Evolutionary conservation across 2,113 vertebrate species (phyloP), one percentile per base, ranked within the genome.

Genomic region (Theristicus caerulescens): DNA sequence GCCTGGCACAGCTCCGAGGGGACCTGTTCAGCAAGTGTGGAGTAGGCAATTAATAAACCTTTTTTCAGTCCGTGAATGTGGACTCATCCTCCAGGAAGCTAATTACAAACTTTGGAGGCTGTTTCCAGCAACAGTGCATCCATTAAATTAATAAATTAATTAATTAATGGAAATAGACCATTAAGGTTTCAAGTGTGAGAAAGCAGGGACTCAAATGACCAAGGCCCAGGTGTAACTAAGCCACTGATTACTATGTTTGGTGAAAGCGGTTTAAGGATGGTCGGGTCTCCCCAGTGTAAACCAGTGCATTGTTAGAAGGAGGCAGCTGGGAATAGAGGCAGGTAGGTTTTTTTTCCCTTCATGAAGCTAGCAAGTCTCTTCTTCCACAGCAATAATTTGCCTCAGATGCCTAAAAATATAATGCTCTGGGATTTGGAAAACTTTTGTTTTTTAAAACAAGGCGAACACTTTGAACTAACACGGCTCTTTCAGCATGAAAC

Each of bases 401-500:
- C 22, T 90, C 44, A 29, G 47, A 65, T 32, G 65, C 51, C 61
- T 89, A 71, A 94, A 95, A 94, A 78, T 89, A 84, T 20, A 86
- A 16, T 2, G 29, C 34, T 42, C 34, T 55, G 69, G 16, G 47
- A 59, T 71, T 78, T 76, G 52, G 16, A 52, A 82, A 93, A 76
- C 44, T 67, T 61, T 6, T 20, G 0, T 38, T 74, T 90, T 82
- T 73, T 59, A 31, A 86, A 91, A 26, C 32, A 59, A 72, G 62
- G 34, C 1, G 3, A 90, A 58, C 3, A 7, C 40, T 82, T 59
- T 10, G 40, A 95, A 76, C 52, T 61, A 62, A 32, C 6, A 22
- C 0, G 0, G 19, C 15, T 78, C 42, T 54, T 71, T 16, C 0
- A 3, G n/a, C 25, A 1, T 3, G 36, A 89, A 57, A 24, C 64